Evolutionary conservation across 2,888 invertebrate species (phyloP), one percentile per base, ranked within the genome.

Genomic region (Pachydiplax longipennis): DNA sequence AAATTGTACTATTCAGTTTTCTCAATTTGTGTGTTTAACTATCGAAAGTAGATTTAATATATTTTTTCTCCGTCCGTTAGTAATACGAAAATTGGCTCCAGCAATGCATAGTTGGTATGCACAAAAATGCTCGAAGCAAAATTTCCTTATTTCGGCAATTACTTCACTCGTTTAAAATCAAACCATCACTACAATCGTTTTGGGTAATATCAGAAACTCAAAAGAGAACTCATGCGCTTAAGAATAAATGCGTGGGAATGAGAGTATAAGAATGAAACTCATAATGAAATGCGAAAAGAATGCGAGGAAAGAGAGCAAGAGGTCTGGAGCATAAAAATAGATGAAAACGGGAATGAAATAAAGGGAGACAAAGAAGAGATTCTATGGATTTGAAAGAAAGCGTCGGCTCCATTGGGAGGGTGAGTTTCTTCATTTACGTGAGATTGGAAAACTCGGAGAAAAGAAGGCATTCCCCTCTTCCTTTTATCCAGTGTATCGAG

Each of bases 371-470:
- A 13, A 48, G 82, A n/a, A 12, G 12, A 12, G 81, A 6, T 35
- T n/a, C 40, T 37, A 22, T 81, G n/a, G 48, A 48, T 82, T 82
- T 82, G 48, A 44, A 82, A 48, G 48, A 48, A 82, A 48, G 82
- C 82, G 48, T 82, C 44, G 40, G 44, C 44, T 82, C 82, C 82
- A 25, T 48, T 48, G 82, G 82, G 82, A 25, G 40, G 48, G 48
- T 3, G 82, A 44, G 44, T 40, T 82, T 82, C 82, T 82, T 82
- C 82, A 82, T 82, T 82, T 82, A 82, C 82, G 82, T 82, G 82
- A 82, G 82, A 82, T 82, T 82, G 82, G 82, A 82, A 82, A 82
- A 82, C 48, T 82, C 82, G n/a, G 82, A 44, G 48, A 82, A 44
- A 53, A n/a, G 82, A 25, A 48, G 82, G 48, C 48, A 48, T 82